phyloP scores from a whole-genome alignment of 2,888 invertebrate genomes.

The Biston stratarius region DNA sequence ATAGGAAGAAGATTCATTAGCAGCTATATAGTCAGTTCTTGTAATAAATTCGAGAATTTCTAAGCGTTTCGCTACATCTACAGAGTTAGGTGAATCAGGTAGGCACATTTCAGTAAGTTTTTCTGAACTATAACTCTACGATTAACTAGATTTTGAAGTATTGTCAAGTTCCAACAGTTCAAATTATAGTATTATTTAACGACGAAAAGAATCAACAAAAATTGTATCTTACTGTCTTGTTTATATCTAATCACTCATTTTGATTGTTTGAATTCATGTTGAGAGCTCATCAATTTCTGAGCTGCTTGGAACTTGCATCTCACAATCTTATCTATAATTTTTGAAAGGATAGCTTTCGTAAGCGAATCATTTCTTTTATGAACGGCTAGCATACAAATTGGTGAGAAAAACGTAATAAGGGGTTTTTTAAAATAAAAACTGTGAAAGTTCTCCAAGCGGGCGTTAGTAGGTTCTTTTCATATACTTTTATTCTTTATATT shows the following conservation, averaged over 20 bases:
- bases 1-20: not conserved
- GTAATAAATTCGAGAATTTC: conserved; percentile 9
- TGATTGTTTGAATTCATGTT: not conserved
- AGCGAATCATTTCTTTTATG: not conserved
- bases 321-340: conserved; percentile 7
- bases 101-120: not conserved
- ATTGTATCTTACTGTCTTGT: not conserved
- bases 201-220: not conserved
- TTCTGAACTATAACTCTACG: not conserved
- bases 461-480: too few species aligned
- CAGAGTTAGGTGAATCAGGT: not conserved
- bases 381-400: too few species aligned
- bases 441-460: too few species aligned
- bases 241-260: not conserved
- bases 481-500: too few species aligned
- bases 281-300: conserved; percentile 7
- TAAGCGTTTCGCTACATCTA: not conserved
- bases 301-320: not conserved
- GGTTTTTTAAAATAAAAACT: too few species aligned
- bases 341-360: not conserved
- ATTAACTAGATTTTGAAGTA: conserved; percentile 10
- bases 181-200: not conserved
- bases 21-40: conserved; percentile 3
- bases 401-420: too few species aligned
- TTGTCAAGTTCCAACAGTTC: conserved; percentile 23